Percentiles rank a stretch among this genome's conserved stretches.
Evolutionary conservation across 2,888 invertebrate species (phyloP).

Genomic region (Rhagonycha lutea): DNA sequence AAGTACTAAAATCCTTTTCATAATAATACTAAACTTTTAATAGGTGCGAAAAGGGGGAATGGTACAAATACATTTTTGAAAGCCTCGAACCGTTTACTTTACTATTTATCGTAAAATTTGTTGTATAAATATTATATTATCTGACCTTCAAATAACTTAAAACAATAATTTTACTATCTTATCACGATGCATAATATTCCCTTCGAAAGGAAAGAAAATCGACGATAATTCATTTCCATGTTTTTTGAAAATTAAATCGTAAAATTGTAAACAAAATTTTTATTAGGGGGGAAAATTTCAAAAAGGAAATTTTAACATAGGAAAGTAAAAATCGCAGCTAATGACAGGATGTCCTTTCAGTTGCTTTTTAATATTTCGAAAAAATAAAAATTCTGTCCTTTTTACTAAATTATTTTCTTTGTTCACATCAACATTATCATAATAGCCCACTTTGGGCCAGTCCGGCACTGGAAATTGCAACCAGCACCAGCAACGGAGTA

Average conservation of each 20-base stretch:
- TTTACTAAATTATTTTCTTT: too few species aligned
- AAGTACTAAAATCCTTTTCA: too few species aligned
- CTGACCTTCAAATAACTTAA: neutral
- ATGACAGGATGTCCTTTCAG: too few species aligned
- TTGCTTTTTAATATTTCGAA: too few species aligned
- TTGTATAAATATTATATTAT: too few species aligned
- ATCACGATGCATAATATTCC: neutral
- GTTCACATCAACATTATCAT: neutral
- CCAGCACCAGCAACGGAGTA: neutral
- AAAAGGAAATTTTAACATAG: neutral
- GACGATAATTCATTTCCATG: neutral
- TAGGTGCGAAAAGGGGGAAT: too few species aligned
- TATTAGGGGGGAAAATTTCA: neutral
- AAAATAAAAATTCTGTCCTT: too few species aligned
- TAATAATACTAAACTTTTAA: too few species aligned
- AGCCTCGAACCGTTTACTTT: too few species aligned
- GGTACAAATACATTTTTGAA: too few species aligned
- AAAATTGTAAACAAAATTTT: neutral
- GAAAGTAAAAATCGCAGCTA: too few species aligned
- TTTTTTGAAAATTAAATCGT: neutral
- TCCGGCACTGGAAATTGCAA: neutral
- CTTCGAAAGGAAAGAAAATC: neutral
- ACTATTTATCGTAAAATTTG: too few species aligned
- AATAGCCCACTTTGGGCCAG: neutral
- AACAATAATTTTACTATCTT: neutral